Evolutionary conservation across 2,797 vertebrate species (phyloP), one percentile per base, ranked within the genome.

Genomic region (Acanthurus lineatus): DNA sequence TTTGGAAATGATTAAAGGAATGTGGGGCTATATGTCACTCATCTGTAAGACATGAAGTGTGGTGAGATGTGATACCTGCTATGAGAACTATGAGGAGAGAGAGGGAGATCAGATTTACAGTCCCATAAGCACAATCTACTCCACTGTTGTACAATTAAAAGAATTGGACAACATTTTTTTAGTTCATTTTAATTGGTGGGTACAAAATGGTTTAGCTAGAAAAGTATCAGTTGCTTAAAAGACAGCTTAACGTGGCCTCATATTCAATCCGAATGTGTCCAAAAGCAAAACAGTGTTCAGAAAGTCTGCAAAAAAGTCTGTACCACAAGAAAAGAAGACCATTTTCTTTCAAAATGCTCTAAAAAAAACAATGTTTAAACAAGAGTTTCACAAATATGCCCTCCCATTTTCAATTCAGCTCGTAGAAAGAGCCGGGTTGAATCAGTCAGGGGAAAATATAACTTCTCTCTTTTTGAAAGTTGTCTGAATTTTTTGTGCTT

Each of bases 1-100:
- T 81, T 76, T 68, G 40, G 66, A 58, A 81, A 83, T 59, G 69
- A 86, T 86, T 77, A 80, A 76, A 89, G 81, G 58, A 68, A 73
- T 72, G 49, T 57, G 63, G 12, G 54, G 77, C 74, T 73, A 62
- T 82, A 76, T 69, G 60, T 89, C 69, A 73, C 51, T 88, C 78
- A 69, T 58, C 48, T 74, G 56, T 74, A 56, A 76, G 84, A 81
- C 42, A 61, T 65, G 65, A 53, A 63, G 20, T 57, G 73, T 51
- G 42, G 22, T 58, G 67, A 74, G 32, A 77, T 56, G 19, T 69
- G 67, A 84, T 56, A 62, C 75, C 66, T 77, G 69, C 47, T 42
- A 9, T 25, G 38, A 52, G 16, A 79, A 28, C n/a, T 53, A 32
- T 53, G n/a, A 38, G 67, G 52, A 59, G 35, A 47, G 16, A 32